Evolutionary conservation across 2,888 invertebrate genomes (phyloP).

Genomic region (Rhaphigaster nebulosa): DNA sequence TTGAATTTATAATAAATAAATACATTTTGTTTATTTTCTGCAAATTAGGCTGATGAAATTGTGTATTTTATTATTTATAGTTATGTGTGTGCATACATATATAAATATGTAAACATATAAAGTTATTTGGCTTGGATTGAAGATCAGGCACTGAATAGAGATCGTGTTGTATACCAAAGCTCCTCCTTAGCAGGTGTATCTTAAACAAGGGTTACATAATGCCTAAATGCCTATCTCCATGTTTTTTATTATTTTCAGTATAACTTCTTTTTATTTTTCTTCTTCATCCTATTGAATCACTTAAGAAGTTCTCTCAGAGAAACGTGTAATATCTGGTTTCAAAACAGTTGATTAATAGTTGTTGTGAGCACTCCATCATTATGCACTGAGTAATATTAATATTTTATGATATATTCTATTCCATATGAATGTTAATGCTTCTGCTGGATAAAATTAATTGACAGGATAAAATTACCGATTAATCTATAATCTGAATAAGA

Average conservation of each 20-base stretch:
- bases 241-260: neutral
- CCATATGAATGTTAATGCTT: neutral
- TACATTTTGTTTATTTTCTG: too few relatives aligned
- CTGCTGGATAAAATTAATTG: neutral
- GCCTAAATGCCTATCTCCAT: neutral
- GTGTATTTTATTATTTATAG: too few relatives aligned
- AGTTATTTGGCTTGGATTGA: neutral
- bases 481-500: neutral
- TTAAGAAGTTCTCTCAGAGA: neutral
- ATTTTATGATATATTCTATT: neutral
- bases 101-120: neutral
- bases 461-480: neutral
- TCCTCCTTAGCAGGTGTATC: neutral
- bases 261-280: neutral
- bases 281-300: neutral
- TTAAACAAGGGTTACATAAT: neutral
- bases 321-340: neutral
- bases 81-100: neutral
- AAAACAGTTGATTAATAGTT: slow-evolving; percentile 3
- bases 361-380: neutral
- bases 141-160: neutral
- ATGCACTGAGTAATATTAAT: neutral
- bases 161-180: neutral
- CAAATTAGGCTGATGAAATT: too few relatives aligned
- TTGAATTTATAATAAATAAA: too few relatives aligned